Evolutionary conservation across 2,113 vertebrate genomes (phyloP).

Genomic region (Leucopternis melanops): DNA sequence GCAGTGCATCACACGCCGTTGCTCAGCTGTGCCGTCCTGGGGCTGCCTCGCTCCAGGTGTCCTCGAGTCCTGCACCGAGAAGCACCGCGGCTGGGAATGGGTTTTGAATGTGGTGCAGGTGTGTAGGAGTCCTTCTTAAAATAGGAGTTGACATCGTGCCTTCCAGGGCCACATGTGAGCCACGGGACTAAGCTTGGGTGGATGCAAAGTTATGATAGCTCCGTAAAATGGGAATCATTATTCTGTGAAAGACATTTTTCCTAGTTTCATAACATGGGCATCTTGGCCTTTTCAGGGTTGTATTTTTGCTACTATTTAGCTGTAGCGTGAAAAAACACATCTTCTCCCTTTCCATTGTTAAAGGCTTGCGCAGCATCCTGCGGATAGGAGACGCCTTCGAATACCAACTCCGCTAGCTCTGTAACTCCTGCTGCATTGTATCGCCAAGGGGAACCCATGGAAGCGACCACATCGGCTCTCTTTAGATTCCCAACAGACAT

Average conservation of each 20-base stretch:
- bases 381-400: not conserved
- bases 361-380: not conserved
- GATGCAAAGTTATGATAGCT: not conserved
- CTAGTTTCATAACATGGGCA: too few relatives aligned
- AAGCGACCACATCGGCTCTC: not conserved
- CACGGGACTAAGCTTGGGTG: accelerated
- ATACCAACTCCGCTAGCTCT: not conserved
- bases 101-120: not conserved
- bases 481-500: not conserved
- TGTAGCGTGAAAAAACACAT: not conserved
- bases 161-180: not conserved
- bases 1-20: accelerated
- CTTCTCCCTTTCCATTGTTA: not conserved
- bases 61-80: not conserved
- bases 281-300: not conserved
- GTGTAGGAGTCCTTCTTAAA: not conserved
- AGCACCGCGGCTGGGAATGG: not conserved
- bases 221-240: not conserved
- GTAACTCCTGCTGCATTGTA: not conserved
- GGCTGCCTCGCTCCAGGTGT: accelerated
- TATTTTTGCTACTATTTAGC: not conserved
- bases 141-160: not conserved
- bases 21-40: not conserved
- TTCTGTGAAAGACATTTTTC: not conserved
- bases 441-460: not conserved